Percentiles rank a stretch among this genome's conserved stretches.
phyloP scores from a whole-genome alignment of 2,797 vertebrate species.

The Rhinogobio ventralis region DNA sequence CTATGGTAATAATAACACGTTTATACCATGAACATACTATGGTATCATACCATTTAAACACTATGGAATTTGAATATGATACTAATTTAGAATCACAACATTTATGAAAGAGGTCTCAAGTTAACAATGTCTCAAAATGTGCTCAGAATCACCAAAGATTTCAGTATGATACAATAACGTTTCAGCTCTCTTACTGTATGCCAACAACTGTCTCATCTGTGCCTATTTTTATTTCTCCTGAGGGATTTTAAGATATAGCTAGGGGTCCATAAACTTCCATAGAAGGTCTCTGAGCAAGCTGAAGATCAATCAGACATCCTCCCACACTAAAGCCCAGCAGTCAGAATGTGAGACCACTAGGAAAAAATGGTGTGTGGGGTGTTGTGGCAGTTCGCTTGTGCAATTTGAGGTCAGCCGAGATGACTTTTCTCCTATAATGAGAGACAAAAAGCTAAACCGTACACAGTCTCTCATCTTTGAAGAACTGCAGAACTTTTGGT shows the following conservation, averaged over 20 bases:
- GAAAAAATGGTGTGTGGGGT: conserved; percentile 40
- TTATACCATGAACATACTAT: not conserved
- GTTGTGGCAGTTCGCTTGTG: conserved; percentile 30
- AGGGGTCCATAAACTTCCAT: not conserved
- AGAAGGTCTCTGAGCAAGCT: conserved; percentile 28
- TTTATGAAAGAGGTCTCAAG: not conserved
- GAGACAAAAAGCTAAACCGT: conserved; percentile 47
- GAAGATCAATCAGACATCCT: conserved; percentile 45
- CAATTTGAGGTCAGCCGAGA: conserved; percentile 54
- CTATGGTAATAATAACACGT: too few relatives aligned
- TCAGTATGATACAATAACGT: not conserved
- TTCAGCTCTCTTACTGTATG: not conserved
- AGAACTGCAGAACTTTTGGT: conserved; percentile 44
- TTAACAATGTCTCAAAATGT: not conserved
- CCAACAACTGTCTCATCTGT: conserved; percentile 9
- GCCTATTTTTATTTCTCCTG: conserved; percentile 30
- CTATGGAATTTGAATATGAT: not conserved
- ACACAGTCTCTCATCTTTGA: conserved; percentile 45
- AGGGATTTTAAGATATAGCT: conserved; percentile 11
- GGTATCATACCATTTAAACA: not conserved
- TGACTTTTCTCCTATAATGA: conserved; percentile 45
- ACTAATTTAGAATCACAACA: not conserved
- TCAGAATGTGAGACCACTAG: conserved; percentile 54
- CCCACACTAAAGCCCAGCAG: conserved; percentile 48
- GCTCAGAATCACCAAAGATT: not conserved